phyloP scores from a whole-genome alignment of 2,797 vertebrate genomes.

The Pseudomugil gertrudae region DNA sequence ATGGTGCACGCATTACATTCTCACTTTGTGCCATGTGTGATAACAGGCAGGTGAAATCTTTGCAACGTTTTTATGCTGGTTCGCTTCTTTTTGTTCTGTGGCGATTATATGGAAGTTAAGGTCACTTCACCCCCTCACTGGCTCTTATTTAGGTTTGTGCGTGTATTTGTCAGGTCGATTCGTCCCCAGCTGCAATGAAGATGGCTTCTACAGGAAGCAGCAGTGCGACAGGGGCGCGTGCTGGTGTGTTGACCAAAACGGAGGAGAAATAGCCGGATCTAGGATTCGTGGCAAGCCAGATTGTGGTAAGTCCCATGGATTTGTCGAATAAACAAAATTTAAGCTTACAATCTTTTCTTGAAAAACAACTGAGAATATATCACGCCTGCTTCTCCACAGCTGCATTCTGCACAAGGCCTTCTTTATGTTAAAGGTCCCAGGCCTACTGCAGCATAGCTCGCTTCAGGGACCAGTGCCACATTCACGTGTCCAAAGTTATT shows the following conservation, averaged over 20 bases:
- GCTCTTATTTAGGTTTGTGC: slow-evolving; percentile 26
- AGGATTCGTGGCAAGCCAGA: slow-evolving; percentile 90
- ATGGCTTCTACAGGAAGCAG: slow-evolving; percentile 93
- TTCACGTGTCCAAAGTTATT: slow-evolving; percentile 82
- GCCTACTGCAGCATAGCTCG: slow-evolving; percentile 73
- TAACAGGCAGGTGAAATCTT: slow-evolving; percentile 19
- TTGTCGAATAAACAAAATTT: slow-evolving; percentile 19
- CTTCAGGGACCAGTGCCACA: slow-evolving; percentile 77
- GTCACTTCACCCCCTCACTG: slow-evolving; percentile 3
- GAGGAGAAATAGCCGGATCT: slow-evolving; percentile 89
- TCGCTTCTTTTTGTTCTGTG: neutral
- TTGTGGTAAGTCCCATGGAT: slow-evolving; percentile 84
- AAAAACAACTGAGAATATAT: slow-evolving; percentile 3
- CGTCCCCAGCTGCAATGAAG: slow-evolving; percentile 96
- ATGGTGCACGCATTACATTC: slow-evolving; percentile 53
- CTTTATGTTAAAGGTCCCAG: slow-evolving; percentile 73
- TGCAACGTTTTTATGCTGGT: slow-evolving; percentile 21
- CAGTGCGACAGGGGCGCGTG: slow-evolving; percentile 94
- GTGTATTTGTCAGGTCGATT: slow-evolving; percentile 84
- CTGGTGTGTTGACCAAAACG: slow-evolving; percentile 95
- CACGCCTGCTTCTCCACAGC: slow-evolving; percentile 25
- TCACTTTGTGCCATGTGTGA: slow-evolving; percentile 26
- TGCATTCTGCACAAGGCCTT: slow-evolving; percentile 65
- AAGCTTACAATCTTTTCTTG: slow-evolving; percentile 24
- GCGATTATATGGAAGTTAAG: neutral